Conservation (phyloP, 2,113 vertebrate genomes). For the Channa maculata region DNA sequence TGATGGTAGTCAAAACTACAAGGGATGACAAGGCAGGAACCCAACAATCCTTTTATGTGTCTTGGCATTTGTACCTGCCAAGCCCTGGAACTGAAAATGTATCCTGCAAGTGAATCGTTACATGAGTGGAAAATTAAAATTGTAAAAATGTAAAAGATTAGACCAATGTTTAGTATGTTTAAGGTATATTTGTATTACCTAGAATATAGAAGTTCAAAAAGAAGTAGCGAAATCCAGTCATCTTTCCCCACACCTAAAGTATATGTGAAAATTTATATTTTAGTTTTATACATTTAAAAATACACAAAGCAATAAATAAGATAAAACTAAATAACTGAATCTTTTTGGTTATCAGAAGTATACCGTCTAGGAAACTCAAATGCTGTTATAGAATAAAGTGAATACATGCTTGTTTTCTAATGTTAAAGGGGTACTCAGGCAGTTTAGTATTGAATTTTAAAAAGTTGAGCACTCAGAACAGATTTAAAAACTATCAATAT, state of each 20-base stretch:
- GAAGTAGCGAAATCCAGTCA: slow-evolving; percentile 29
- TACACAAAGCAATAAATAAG: background rate
- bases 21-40: slow-evolving; percentile 75
- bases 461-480: no score
- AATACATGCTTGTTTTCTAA: no score
- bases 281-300: background rate
- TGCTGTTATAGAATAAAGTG: no score
- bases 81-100: slow-evolving; percentile 21
- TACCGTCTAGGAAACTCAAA: no score
- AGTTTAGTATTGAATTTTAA: no score
- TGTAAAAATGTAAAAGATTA: no score
- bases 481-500: no score
- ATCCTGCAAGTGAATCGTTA: slow-evolving; percentile 36
- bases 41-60: slow-evolving; percentile 40
- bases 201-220: slow-evolving; percentile 31
- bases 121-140: background rate
- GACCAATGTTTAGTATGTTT: background rate
- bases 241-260: slow-evolving; percentile 33
- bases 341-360: no score
- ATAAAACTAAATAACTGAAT: background rate
- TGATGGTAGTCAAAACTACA: slow-evolving; percentile 59
- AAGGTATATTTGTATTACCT: slow-evolving; percentile 35
- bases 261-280: background rate
- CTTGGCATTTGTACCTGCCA: slow-evolving; percentile 61
- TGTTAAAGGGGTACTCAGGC: no score